phyloP scores from a whole-genome alignment of 2,113 vertebrate species.

The Gobiocypris rarus region DNA sequence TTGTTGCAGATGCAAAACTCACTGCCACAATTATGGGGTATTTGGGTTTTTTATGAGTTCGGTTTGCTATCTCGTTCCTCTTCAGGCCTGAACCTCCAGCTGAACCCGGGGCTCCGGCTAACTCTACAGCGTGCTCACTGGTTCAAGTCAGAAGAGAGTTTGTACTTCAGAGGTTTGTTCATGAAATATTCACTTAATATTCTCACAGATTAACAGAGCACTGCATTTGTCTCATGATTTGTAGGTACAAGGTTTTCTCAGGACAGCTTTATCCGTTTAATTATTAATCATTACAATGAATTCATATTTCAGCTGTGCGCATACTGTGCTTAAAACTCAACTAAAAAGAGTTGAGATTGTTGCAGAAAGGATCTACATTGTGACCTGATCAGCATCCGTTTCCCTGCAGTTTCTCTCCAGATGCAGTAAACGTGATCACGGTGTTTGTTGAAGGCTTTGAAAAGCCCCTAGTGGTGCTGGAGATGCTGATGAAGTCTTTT shows the following conservation, averaged over 20 bases:
- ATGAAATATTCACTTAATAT: conserved; percentile 10
- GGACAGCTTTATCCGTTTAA: neutral
- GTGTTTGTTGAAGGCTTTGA: neutral
- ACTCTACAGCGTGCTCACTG: neutral
- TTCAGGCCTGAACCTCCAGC: conserved; percentile 39
- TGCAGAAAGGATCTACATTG: neutral
- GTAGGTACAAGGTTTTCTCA: neutral
- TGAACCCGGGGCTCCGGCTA: neutral
- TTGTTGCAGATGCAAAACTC: neutral
- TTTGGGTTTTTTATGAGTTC: neutral
- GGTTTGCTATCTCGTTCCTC: conserved; percentile 18
- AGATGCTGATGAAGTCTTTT: neutral
- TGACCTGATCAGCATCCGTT: neutral
- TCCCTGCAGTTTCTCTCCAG: neutral
- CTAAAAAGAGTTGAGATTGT: neutral
- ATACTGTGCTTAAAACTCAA: neutral
- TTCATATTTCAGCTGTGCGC: neutral
- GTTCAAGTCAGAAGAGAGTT: neutral
- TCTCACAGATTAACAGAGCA: neutral
- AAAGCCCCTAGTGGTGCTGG: conserved; percentile 1
- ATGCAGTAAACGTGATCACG: neutral
- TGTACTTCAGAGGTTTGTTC: neutral
- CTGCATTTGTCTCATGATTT: neutral
- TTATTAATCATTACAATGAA: neutral
- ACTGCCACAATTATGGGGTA: neutral